Base-by-base conservation (phyloP, 2,888 invertebrate genomes). In the Pammene fasciana region DNA sequence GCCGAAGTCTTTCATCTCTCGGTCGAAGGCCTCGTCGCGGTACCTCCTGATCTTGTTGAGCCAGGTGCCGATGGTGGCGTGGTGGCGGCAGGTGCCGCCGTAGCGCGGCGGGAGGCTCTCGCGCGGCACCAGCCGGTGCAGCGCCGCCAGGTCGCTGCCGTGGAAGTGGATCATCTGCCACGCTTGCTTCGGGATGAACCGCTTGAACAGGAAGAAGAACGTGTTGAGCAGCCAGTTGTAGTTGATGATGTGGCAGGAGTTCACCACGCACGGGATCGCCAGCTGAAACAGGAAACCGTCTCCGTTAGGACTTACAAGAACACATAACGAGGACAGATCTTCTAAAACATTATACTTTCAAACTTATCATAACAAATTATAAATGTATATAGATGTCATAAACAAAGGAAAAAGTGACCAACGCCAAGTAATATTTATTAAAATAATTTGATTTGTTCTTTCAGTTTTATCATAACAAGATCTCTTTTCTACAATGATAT, bases 181-280 rank as follows among this genome's bases (percentile, higher is more conserved):
- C 88, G 95, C 95, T 18, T 90, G 79, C 41, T 94, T 92, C 67
- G 95, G 95, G 36, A 97, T 90, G 73, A 97, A 94, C 5, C 95
- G 95, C 78, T 96, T 96, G 86, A 97, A 96, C 43, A 96, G 92
- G 72, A 95, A 95, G 81, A 95, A 95, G 74, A 96, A 94, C 1
- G 95, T 94, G 84, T 96, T 96, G 76, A 97, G 95, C 0, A 96
- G 89, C 96, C 96, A 96, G 18, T 96, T 96, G 84, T 97, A 96
- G 85, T 96, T 95, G 43, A 97, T 93, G 71, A 97, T 94, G 86
- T 97, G 97, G 62, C 96, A 93, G 0, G 94, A 93, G 41, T 94
- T 90, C 0, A 95, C 89, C 48, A 95, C 94, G 76, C 94, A 92
- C 0, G 97, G 96, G 75, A 95, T 94, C 13, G 95, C 94, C 0